Base-by-base conservation (phyloP, 1,140 invertebrate genomes). In the Drosophila suzukii region DNA sequence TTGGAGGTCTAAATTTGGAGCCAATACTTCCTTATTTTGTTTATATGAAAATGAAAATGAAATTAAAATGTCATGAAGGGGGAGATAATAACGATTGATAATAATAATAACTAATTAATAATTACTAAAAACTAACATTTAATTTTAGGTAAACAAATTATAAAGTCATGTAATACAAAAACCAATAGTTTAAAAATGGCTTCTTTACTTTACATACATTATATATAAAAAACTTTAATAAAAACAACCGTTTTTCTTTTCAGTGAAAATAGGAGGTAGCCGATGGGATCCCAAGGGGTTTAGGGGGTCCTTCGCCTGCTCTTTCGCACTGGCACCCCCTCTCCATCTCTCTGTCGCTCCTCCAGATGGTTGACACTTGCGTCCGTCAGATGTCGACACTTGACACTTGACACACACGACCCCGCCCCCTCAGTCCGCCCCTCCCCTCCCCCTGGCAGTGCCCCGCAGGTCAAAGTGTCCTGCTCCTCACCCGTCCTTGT, bases 361-460 rank as follows among this genome's bases (percentile, higher is more conserved):
- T 59, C 59, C 82, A 82, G 71, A 58, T 83, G 75, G 68, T 75
- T 85, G 82, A 85, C 82, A 85, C 82, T 85, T 86, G 82, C 82
- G 68, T 75, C 58, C 73, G 72, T 84, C 82, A 84, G 72, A 47
- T 60, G 78, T 70, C 78, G 70, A 78, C 82, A 85, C 82, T 85
- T 85, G 82, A 86, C 82, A 86, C 82, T 81, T 62, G 78, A 85
- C 68, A 81, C 78, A 57, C 61, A 66, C 71, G 71, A 76, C 61
- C 30, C 30, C 46, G 13, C 47, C n/a, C 17, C 55, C 12, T 34
- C 53, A 11, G 6, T 10, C 3, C 8, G 15, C 27, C 11, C 36
- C 13, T 7, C 2, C 44, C 34, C 46, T n/a, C 24, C 15, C 27
- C 17, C 4, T 13, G 11, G 6, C 24, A 46, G 17, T 27, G 20